Conservation (phyloP, 2,888 invertebrate genomes). For the Monoplex corrugatus region DNA sequence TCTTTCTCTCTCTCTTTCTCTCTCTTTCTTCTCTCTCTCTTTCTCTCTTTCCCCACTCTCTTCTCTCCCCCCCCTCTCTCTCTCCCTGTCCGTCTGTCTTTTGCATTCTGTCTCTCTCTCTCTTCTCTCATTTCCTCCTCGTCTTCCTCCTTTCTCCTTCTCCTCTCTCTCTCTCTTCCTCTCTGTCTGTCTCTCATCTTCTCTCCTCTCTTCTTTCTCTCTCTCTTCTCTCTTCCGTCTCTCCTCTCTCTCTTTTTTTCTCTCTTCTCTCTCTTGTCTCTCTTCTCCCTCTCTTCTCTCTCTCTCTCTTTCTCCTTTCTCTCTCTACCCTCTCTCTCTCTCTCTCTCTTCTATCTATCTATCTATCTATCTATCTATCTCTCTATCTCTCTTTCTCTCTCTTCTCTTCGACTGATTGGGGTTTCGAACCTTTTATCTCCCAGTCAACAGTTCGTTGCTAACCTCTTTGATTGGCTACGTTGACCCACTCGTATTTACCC, state of each 20-base stretch:
- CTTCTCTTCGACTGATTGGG: too few species aligned
- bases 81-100: background rate
- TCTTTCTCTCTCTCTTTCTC: background rate
- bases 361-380: background rate
- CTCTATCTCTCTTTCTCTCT: background rate
- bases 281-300: too few species aligned
- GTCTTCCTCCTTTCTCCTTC: background rate
- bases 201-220: background rate
- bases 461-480: too few species aligned
- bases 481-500: too few species aligned
- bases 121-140: background rate
- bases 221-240: background rate
- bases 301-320: too few species aligned
- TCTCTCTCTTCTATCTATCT: conserved; percentile 11
- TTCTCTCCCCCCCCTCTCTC: background rate
- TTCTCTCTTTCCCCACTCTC: background rate
- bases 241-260: background rate
- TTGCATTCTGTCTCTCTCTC: background rate
- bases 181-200: background rate
- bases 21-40: conserved; percentile 1
- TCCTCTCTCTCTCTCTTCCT: background rate
- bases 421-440: too few species aligned
- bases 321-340: background rate
- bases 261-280: background rate
- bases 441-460: too few species aligned